Conservation (phyloP, 2,888 invertebrate genomes). For the Neoascia interrupta region DNA sequence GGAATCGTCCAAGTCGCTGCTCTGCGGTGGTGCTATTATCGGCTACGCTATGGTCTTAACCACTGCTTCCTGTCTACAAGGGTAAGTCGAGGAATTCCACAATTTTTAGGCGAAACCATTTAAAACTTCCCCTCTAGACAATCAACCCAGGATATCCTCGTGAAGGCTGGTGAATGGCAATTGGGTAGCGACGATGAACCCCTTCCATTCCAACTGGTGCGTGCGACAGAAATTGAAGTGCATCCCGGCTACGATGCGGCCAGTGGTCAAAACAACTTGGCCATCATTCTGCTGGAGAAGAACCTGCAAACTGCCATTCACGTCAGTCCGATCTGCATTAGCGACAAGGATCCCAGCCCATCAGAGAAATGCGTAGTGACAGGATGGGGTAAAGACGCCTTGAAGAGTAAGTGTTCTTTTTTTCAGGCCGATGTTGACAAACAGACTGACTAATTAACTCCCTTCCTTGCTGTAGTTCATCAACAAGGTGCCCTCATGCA, state of each 20-base stretch:
- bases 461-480: constrained; percentile 83
- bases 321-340: constrained; percentile 87
- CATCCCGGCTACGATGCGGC: constrained; percentile 86
- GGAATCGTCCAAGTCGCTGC: constrained; percentile 85
- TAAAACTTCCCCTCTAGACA: constrained; percentile 67
- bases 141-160: constrained; percentile 82
- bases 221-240: constrained; percentile 84
- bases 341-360: constrained; percentile 81
- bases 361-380: constrained; percentile 86
- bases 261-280: constrained; percentile 84
- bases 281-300: constrained; percentile 85
- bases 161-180: constrained; percentile 92
- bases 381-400: constrained; percentile 90
- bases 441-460: too few species aligned
- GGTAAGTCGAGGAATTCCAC: constrained; percentile 80
- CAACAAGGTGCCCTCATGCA: constrained; percentile 88
- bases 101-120: too few species aligned
- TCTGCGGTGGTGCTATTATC: constrained; percentile 90
- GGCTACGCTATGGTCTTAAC: constrained; percentile 87
- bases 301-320: constrained; percentile 85
- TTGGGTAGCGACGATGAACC: constrained; percentile 90
- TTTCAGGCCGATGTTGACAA: background rate
- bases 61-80: constrained; percentile 89
- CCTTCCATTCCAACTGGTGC: constrained; percentile 87
- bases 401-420: constrained; percentile 83